Base-by-base conservation (phyloP, 2,113 vertebrate genomes). In the Chauna torquata region DNA sequence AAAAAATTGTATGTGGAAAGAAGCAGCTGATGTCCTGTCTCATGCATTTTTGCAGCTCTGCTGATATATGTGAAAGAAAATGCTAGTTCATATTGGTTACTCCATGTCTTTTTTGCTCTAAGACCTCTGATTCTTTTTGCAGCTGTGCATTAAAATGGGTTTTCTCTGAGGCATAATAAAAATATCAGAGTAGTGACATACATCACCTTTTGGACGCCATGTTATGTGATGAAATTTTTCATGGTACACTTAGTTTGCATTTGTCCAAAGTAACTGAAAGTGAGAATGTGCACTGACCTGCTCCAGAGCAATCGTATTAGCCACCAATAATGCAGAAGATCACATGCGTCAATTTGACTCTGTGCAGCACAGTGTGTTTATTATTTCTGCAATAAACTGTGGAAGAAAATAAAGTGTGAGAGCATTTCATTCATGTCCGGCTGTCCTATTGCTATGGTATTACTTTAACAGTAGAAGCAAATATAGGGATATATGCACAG, bases 221-320 rank as follows among this genome's bases (percentile, higher is more conserved):
- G 86, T 89, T 97, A 91, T 9, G 45, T 58, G 76, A 92, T 93
- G 83, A 82, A 65, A 94, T 95, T 96, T 95, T 97, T 97, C 93
- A 96, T 65, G 92, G 94, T 91, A 95, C 86, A 64, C 91, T 96
- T 94, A 92, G 83, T 82, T 91, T 93, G 86, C 83, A 91, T 93
- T 97, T 95, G 94, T 96, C 94, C 91, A 90, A 95, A 96, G 88
- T 88, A 97, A 97, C 92, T 82, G 81, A 70, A 92, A 96, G 81
- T 90, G 90, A 94, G 95, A 93, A 93, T 93, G 92, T 88, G 83
- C 93, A 96, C 69, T 95, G 94, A 97, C 96, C 96, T 96, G 95
- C 95, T 97, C 86, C 92, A 93, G 44, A 92, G 94, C 88, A 97
- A 95, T 87, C 25, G 4, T 90, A 83, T 96, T 94, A 95, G 82